Evolutionary conservation across 1,140 invertebrate genomes (phyloP), one percentile per base, ranked within the genome.

Genomic region (Cotesia typhae): DNA sequence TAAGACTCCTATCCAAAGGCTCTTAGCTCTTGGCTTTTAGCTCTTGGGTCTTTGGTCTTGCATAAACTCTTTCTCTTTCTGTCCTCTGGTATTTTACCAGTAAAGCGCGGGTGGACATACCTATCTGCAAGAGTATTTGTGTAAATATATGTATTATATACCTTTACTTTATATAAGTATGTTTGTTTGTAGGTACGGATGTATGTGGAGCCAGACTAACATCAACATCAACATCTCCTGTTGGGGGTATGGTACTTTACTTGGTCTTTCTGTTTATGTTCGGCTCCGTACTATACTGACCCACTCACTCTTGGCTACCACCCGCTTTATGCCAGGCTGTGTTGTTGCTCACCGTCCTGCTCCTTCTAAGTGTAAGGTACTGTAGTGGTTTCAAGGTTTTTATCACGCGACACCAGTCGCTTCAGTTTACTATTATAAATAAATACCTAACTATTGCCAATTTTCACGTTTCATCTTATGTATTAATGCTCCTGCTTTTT

Each of bases 291-390:
- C 66, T 67, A 17, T 59, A 65, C 66, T 67, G 66, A 67, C 47
- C 66, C 52, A 55, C 52, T 67, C 66, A 67, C 66, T 67, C 51
- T 52, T 67, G 10, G 37, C 37, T 65, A 65, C 66, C 51, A 67
- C 66, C 66, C 52, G 47, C 66, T 55, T 28, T 28, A 28, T 28
- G 28, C 28, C 28, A 28, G 2, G 28, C 28, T n/a, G 14, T 38
- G 41, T 65, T 38, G 41, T 65, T 38, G 63, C 37, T 65, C 63
- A 65, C 37, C 37, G 51, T 37, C 35, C n/a, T 57, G n/a, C n/a
- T 12, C 53, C 53, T 3, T 47, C 0, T 47, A 47, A 47, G 41
- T 47, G 41, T 47, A 47, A 6, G 10, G 41, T 47, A 47, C 6
- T 47, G 41, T 47, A 47, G 41, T 47, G 10, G 41, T 47, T 47